Evolutionary conservation across 2,113 vertebrate genomes (phyloP).

Genomic region (Irena cyanogastra): DNA sequence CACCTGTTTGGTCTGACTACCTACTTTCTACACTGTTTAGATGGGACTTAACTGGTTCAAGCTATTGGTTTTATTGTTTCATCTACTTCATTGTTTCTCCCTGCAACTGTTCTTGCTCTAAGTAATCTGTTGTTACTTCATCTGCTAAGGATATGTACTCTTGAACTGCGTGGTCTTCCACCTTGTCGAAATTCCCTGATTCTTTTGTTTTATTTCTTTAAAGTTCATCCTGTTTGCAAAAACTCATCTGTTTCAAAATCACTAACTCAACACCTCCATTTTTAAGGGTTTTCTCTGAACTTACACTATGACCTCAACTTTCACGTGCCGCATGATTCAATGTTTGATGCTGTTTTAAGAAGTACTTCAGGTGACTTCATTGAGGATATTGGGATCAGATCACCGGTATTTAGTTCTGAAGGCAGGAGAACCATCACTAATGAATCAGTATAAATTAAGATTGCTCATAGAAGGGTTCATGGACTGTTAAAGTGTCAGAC

Average conservation of each 20-base stretch:
- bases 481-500: background rate
- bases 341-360: background rate
- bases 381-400: background rate
- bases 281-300: background rate
- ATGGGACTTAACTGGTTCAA: background rate
- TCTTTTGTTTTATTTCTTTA: background rate
- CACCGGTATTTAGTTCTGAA: background rate
- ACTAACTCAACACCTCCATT: background rate
- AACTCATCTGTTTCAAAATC: background rate
- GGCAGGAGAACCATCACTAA: background rate
- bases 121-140: background rate
- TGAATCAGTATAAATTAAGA: background rate
- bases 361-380: background rate
- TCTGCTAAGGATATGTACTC: background rate
- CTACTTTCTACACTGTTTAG: background rate
- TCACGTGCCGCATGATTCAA: background rate
- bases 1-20: background rate
- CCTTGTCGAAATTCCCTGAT: background rate
- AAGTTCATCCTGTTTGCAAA: background rate
- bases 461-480: background rate
- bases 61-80: background rate
- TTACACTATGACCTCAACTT: background rate
- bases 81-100: background rate
- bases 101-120: background rate
- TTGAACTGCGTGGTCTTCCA: background rate